Base-by-base conservation (phyloP, 23 tunicate genomes). In the Trididemnum clinides region DNA sequence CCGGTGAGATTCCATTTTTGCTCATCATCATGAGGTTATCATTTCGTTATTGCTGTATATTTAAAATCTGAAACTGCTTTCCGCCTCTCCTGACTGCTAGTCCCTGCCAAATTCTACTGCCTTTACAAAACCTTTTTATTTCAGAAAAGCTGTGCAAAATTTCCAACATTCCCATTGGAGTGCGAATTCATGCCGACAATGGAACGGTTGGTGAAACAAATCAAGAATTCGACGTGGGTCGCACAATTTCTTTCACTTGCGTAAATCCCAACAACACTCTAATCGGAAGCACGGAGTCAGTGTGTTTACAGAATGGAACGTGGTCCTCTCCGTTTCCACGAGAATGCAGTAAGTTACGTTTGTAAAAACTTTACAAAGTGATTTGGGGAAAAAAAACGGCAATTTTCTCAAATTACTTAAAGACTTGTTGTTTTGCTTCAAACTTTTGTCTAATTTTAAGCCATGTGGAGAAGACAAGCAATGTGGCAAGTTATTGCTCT, bases 281-380 rank as follows among this genome's bases (percentile, higher is more conserved):
- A 25, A 5, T 15, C 10, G 80, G 80, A 36, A 74, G 22, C 31
- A 18, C 15, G 10, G 2, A 1, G 3, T 27, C 22, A 10, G 15
- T 5, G 3, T 74, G 80, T 27, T 2, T 2, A 25, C 57, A 74
- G 10, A 29, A 74, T 22, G 80, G 80, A 74, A 36, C 57, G 1
- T 74, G 80, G 80, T 36, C 10, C 28, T 3, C 7, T n/a, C 6
- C 80, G 10, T n/a, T 74, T 39, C 80, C 80, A 27, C 19, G 57
- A 5, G 57, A 22, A 2, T 74, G 80, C 57, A 44, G 80, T 74
- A 36, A 44, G 80, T 62, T n/a, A n/a, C n/a, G n/a, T n/a, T n/a
- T n/a, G n/a, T n/a, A n/a, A n/a, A n/a, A n/a, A n/a, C n/a, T n/a
- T n/a, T n/a, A n/a, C n/a, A n/a, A n/a, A n/a, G n/a, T n/a, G n/a